These are phyloP conservation scores for Aphrophora alni DNA, from an alignment of 2,888 invertebrate species.

Conservation along the genomic window DNA sequence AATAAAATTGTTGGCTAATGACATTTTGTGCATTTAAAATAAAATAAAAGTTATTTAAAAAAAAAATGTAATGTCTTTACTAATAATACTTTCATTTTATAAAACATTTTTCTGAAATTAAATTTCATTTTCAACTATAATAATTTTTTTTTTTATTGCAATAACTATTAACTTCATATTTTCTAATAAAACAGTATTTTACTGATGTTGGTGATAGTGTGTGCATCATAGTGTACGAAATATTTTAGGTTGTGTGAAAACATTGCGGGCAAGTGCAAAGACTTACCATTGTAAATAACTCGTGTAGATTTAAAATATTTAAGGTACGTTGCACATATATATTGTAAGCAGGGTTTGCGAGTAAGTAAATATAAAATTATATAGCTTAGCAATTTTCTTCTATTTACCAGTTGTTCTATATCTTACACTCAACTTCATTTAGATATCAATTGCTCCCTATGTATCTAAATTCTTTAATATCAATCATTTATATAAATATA, in stretches of 20 bases:
- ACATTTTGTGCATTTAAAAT: too few relatives aligned
- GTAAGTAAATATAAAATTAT: neutral
- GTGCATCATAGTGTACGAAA: neutral
- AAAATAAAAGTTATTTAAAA: too few relatives aligned
- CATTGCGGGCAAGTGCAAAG: neutral
- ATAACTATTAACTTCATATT: too few relatives aligned
- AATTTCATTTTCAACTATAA: too few relatives aligned
- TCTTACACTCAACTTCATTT: neutral
- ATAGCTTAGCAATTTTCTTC: neutral
- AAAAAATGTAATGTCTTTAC: too few relatives aligned
- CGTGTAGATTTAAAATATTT: neutral
- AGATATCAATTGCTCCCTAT: neutral
- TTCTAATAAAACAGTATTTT: too few relatives aligned
- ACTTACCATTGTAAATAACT: conserved; percentile 2
- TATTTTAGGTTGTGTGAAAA: neutral
- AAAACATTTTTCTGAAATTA: too few relatives aligned
- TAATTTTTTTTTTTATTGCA: too few relatives aligned
- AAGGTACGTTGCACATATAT: neutral
- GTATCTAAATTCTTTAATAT: neutral
- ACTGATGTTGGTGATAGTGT: neutral
- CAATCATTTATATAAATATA: neutral
- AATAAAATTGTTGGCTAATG: too few relatives aligned
- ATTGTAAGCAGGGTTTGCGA: neutral
- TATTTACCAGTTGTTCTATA: neutral
- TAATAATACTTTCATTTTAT: too few relatives aligned